phyloP scores from a whole-genome alignment of 2,888 invertebrate genomes.

The Atethmia centrago region DNA sequence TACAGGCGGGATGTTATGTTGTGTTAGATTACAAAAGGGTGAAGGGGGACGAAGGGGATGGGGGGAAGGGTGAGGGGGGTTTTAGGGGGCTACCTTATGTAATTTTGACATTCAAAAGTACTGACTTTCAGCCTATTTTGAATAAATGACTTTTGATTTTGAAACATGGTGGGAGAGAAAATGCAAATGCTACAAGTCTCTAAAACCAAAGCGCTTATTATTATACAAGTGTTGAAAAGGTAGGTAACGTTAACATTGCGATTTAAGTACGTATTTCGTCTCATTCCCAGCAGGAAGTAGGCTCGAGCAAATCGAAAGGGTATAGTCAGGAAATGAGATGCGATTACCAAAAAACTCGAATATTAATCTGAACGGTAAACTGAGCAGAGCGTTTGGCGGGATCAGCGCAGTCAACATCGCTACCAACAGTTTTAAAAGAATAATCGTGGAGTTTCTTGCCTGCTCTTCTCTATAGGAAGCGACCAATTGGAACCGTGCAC shows the following conservation, averaged over 20 bases:
- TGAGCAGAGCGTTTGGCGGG: neutral
- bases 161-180: neutral
- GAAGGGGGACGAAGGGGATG: too few species aligned
- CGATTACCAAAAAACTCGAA: slow-evolving; percentile 24
- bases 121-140: too few species aligned
- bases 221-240: neutral
- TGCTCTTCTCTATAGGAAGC: too few species aligned
- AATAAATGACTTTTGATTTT: neutral
- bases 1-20: too few species aligned
- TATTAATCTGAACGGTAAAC: slow-evolving; percentile 13
- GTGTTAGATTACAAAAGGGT: too few species aligned
- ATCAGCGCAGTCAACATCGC: slow-evolving; percentile 2
- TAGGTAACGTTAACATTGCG: slow-evolving; percentile 1
- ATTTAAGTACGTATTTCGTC: neutral
- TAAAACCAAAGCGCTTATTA: neutral
- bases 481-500: too few species aligned
- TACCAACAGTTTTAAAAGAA: neutral
- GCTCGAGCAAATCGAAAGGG: slow-evolving; percentile 22
- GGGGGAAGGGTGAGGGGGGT: too few species aligned
- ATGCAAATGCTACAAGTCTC: neutral
- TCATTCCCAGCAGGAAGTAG: slow-evolving; percentile 30
- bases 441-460: too few species aligned
- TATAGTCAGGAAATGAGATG: slow-evolving; percentile 27
- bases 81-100: too few species aligned
- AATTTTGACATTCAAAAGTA: too few species aligned